Evolutionary conservation across 2,113 vertebrate genomes (phyloP).

Genomic region (Acinonyx jubatus): DNA sequence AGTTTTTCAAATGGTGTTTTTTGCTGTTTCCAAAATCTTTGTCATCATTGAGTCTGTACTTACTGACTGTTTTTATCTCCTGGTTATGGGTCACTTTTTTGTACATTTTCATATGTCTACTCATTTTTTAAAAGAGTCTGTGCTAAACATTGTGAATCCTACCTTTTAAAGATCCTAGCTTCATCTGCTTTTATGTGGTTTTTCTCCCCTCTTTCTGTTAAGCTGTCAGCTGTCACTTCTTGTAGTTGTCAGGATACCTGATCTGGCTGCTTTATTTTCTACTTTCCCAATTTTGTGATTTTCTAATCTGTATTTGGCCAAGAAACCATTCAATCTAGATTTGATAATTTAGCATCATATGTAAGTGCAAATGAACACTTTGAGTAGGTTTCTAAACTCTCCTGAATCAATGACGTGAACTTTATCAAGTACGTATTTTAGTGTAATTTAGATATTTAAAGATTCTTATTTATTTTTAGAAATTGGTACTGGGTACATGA

Average conservation of each 20-base stretch:
- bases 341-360: not conserved
- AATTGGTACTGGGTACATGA: not conserved
- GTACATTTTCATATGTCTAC: not conserved
- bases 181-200: not conserved
- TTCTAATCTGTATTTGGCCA: slow-evolving; percentile 30
- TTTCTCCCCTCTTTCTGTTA: not conserved
- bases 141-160: not conserved
- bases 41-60: not conserved
- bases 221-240: not conserved
- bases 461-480: slow-evolving; percentile 16
- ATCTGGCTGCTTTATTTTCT: not conserved
- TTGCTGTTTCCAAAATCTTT: not conserved
- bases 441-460: slow-evolving; percentile 41
- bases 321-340: slow-evolving; percentile 18
- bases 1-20: not conserved
- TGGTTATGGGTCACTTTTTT: not conserved
- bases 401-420: not conserved
- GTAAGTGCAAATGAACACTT: not conserved
- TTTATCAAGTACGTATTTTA: not conserved
- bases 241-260: not conserved
- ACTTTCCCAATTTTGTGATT: slow-evolving; percentile 1
- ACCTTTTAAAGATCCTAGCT: not conserved
- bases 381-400: slow-evolving; percentile 17
- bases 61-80: not conserved
- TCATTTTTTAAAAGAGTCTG: not conserved